Conservation (phyloP, 1,140 invertebrate genomes). For the Diabrotica undecimpunctata region DNA sequence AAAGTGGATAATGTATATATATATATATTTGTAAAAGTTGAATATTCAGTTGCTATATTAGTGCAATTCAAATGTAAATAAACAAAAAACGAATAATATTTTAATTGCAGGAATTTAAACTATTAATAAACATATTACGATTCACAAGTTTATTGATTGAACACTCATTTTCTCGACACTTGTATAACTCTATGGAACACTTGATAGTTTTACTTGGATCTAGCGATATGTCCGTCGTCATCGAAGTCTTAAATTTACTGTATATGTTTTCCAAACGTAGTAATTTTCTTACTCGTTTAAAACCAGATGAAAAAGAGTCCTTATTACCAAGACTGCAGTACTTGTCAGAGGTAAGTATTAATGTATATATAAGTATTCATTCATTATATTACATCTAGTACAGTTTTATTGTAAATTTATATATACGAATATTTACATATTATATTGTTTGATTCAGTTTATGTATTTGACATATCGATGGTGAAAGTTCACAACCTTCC, state of each 20-base stretch:
- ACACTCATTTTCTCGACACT: slow-evolving; percentile 84
- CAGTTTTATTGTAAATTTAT: too few relatives aligned
- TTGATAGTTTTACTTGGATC: slow-evolving; percentile 77
- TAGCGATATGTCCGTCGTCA: slow-evolving; percentile 82
- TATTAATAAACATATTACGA: slow-evolving; percentile 74
- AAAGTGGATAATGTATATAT: too few relatives aligned
- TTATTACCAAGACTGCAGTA: slow-evolving; percentile 74
- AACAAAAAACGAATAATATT: slow-evolving; percentile 17
- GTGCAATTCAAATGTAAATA: too few relatives aligned
- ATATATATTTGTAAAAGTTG: too few relatives aligned
- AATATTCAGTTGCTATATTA: too few relatives aligned
- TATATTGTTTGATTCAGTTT: too few relatives aligned
- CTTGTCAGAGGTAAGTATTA: slow-evolving; percentile 68
- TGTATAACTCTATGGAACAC: slow-evolving; percentile 91
- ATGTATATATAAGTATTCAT: not conserved
- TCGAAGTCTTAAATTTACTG: slow-evolving; percentile 80
- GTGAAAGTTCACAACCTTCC: too few relatives aligned
- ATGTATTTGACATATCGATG: too few relatives aligned
- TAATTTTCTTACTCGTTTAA: slow-evolving; percentile 81
- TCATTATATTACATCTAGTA: not conserved
- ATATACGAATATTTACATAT: too few relatives aligned
- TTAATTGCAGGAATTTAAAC: slow-evolving; percentile 63
- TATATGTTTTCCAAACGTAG: slow-evolving; percentile 92
- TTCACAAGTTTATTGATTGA: slow-evolving; percentile 86
- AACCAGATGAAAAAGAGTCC: slow-evolving; percentile 69